Evolutionary conservation across 2,888 invertebrate genomes (phyloP).

Genomic region (Eupithecia centaureata): DNA sequence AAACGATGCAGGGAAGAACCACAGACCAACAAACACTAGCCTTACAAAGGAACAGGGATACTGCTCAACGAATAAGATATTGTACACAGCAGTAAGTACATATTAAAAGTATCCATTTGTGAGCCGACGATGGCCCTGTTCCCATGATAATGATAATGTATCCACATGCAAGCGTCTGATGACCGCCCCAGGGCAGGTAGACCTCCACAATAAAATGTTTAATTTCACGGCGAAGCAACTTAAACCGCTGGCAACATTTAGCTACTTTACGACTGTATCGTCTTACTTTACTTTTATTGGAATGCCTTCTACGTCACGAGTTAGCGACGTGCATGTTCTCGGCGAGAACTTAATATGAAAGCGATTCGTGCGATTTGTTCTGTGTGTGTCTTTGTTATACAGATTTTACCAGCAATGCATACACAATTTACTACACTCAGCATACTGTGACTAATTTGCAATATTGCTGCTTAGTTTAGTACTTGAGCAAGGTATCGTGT

Average conservation of each 20-base stretch:
- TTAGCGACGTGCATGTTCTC: conserved; percentile 35
- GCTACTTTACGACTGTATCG: conserved; percentile 52
- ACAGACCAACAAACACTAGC: conserved; percentile 4
- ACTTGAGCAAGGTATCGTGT: conserved; percentile 7
- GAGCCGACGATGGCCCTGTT: background rate
- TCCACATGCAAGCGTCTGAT: conserved; percentile 6
- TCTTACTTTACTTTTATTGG: conserved; percentile 54
- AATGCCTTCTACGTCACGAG: conserved; percentile 42
- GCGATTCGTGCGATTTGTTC: conserved; percentile 29
- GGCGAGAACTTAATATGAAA: conserved; percentile 32
- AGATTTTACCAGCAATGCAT: conserved; percentile 2
- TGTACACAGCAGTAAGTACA: conserved; percentile 2
- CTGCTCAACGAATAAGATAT: background rate
- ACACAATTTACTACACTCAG: background rate
- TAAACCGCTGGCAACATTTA: conserved; percentile 48
- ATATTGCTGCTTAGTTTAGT: conserved; percentile 8
- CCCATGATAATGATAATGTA: conserved; percentile 11
- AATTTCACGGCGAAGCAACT: conserved; percentile 50
- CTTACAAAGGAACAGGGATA: background rate
- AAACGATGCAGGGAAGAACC: conserved; percentile 4
- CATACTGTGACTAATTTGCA: background rate
- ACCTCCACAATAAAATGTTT: conserved; percentile 47
- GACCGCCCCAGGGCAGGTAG: conserved; percentile 13
- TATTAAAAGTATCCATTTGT: background rate
- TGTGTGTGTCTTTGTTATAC: background rate